Conservation (phyloP, 35 echinoderm and acorn worm genomes). For the Lytechinus pictus region DNA sequence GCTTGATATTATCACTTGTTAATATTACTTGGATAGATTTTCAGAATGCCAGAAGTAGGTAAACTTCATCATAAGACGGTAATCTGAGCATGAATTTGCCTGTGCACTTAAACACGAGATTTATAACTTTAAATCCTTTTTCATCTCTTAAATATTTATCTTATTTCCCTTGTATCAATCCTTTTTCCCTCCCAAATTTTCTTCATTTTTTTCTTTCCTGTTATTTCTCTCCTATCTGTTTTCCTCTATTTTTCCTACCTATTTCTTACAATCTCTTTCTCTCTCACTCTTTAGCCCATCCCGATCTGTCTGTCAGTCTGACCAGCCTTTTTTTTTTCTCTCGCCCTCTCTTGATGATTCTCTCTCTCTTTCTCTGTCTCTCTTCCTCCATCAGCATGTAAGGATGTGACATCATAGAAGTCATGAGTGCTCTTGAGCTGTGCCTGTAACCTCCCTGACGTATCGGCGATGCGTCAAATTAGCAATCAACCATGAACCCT, state of each 20-base stretch:
- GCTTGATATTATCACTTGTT: no score
- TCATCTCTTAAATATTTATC: no score
- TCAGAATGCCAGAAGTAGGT: no score
- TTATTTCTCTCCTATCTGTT: neutral
- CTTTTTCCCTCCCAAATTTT: neutral
- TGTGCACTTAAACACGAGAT: no score
- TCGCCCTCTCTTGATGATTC: neutral
- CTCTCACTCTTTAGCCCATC: no score
- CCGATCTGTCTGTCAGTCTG: no score
- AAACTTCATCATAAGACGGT: no score
- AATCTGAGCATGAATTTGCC: no score
- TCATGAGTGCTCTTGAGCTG: neutral
- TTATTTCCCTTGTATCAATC: no score
- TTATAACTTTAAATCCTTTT: no score
- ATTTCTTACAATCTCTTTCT: no score
- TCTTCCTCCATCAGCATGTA: neutral
- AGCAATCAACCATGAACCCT: neutral
- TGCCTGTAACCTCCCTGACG: neutral
- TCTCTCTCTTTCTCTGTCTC: neutral
- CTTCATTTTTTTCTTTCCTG: neutral
- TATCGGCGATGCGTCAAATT: neutral
- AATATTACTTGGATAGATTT: no score
- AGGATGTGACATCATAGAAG: constrained; percentile 1
- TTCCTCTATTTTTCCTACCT: neutral
- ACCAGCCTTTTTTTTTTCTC: neutral